These are phyloP conservation scores for Machimus rusticus DNA, from an alignment of 2,888 invertebrate genomes.

Conservation along the genomic window DNA sequence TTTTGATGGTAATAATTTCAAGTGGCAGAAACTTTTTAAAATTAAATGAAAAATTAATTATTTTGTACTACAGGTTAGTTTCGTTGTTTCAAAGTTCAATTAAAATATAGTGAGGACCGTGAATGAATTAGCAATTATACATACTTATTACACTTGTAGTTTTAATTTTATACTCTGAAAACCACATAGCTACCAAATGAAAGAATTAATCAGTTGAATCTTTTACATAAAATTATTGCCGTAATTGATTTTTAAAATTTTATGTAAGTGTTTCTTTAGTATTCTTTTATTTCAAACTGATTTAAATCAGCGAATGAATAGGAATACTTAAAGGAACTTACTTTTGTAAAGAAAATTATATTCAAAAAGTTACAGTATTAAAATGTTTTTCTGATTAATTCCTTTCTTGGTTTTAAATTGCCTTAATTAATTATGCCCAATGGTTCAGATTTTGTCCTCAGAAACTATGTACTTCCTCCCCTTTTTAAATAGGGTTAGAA, in stretches of 20 bases:
- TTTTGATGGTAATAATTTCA: no score
- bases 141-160: neutral
- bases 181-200: neutral
- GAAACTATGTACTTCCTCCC: no score
- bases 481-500: no score
- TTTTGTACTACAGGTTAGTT: no score
- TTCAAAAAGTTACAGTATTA: neutral
- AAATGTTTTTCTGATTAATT: neutral
- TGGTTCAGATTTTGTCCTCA: no score
- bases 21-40: no score
- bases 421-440: neutral
- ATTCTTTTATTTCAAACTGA: neutral
- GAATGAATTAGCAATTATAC: neutral
- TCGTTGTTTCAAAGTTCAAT: no score
- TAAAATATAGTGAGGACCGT: no score
- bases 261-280: neutral
- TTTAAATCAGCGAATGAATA: neutral
- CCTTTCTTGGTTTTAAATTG: neutral
- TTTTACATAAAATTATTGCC: neutral
- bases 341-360: neutral
- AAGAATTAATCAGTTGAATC: neutral
- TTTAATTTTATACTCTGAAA: neutral
- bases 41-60: no score
- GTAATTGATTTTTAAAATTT: neutral
- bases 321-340: neutral